These are phyloP conservation scores for Balanococcus diminutus DNA, from an alignment of 2,888 invertebrate genomes.

Conservation along the genomic window DNA sequence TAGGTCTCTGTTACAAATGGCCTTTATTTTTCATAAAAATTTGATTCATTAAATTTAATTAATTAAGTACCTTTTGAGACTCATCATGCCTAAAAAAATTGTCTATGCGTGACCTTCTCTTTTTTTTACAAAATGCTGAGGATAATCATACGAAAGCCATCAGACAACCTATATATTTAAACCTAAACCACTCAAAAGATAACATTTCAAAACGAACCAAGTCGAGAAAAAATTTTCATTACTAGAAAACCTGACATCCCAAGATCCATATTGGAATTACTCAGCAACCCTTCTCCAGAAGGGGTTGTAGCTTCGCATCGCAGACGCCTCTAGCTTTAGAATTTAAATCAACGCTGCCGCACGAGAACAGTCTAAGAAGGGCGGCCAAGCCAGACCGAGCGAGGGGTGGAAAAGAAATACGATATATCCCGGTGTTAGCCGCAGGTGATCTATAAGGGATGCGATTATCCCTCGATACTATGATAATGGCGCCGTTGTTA, in stretches of 20 bases:
- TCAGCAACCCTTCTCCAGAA: background rate
- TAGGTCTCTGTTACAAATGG: too few relatives aligned
- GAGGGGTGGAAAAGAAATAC: background rate
- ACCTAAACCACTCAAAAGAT: background rate
- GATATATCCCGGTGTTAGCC: slow-evolving; percentile 48
- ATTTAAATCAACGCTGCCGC: background rate
- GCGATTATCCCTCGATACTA: slow-evolving; percentile 54
- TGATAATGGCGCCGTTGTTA: slow-evolving; percentile 54
- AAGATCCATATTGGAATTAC: too few relatives aligned
- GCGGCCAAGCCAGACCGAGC: too few relatives aligned
- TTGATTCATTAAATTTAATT: too few relatives aligned
- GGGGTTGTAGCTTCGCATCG: background rate
- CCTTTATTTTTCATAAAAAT: too few relatives aligned
- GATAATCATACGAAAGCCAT: too few relatives aligned
- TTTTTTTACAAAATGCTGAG: too few relatives aligned
- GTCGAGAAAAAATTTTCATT: background rate
- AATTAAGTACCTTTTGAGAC: too few relatives aligned
- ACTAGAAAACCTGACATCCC: background rate
- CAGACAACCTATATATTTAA: background rate
- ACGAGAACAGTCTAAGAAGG: background rate
- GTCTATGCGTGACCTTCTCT: too few relatives aligned
- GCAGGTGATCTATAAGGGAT: slow-evolving; percentile 53
- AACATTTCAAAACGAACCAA: background rate
- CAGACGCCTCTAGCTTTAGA: background rate
- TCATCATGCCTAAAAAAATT: too few relatives aligned